Evolutionary conservation across 1,140 invertebrate genomes (phyloP), one percentile per base, ranked within the genome.

Genomic region (Orius insidiosus): DNA sequence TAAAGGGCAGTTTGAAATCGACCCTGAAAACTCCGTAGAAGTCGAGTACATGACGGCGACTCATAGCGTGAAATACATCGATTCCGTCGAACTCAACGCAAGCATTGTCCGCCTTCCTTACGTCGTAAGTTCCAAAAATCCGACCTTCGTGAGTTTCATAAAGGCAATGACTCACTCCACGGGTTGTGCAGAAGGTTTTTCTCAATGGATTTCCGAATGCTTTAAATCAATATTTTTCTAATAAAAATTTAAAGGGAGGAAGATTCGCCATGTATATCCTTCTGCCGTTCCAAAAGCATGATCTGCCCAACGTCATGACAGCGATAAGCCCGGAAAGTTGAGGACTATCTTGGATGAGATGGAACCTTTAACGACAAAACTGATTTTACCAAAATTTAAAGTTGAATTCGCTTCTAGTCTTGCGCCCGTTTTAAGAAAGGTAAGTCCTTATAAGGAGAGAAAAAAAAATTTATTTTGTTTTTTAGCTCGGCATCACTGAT

Each of bases 41-140:
- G 73, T 74, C 1, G 60, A 65, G 0, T 79, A 73, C 54, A 86
- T 86, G 78, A 69, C 64, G 2, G 63, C 71, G 1, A 70, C 66
- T 10, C 67, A 71, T 34, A 69, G 66, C 41, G 80, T 84, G 49
- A 76, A 74, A 46, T 80, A 71, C 48, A 60, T 63, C 6, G 71
- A 81, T 48, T 75, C 75, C 0, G 38, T 58, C 0, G 67, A 71
- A 16, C 63, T 85, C 10, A 70, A 78, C 48, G 75, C 82, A 0
- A 77, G 81, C 55, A 76, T 88, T 37, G 59, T 90, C 10, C 72
- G 80, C 43, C 61, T 90, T 48, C 82, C 85, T 0, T 93, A 89
- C 55, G 64, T 68, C 59, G 78, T 80, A 62, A 67, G 63, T 58
- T 24, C n/a, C n/a, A n/a, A n/a, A n/a, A n/a, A n/a, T n/a, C n/a